A percentile compares a stretch with the other conserved stretches of the same genome.
These are phyloP conservation scores for Fragum whitleyi DNA, from an alignment of 2,888 invertebrate genomes.

Conservation along the genomic window DNA sequence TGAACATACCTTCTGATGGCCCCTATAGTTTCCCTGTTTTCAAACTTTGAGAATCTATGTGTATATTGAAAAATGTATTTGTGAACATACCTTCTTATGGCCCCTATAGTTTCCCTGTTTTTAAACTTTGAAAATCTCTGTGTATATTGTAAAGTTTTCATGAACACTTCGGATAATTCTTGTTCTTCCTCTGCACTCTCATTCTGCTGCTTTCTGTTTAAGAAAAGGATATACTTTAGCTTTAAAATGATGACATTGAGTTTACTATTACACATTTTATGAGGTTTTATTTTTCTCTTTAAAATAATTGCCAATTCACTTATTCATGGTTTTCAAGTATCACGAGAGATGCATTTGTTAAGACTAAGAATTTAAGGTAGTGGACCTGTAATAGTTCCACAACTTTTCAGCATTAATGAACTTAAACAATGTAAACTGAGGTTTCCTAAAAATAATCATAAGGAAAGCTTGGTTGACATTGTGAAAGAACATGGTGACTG, in stretches of 20 bases:
- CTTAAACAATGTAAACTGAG: no score
- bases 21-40: slow-evolving; percentile 98
- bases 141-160: slow-evolving; percentile 98
- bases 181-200: slow-evolving; percentile 98
- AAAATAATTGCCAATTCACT: no score
- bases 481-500: no score
- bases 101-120: slow-evolving; percentile 98
- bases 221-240: slow-evolving; percentile 12
- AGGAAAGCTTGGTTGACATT: no score
- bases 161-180: slow-evolving; percentile 98
- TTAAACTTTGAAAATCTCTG: slow-evolving; percentile 98
- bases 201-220: slow-evolving; percentile 94
- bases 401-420: no score
- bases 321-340: no score
- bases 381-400: no score
- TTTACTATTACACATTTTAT: background rate
- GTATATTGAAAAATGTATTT: no score
- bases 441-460: no score
- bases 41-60: slow-evolving; percentile 95
- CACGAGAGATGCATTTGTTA: no score
- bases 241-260: background rate
- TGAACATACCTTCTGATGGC: slow-evolving; percentile 93
- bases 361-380: no score
- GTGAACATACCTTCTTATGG: slow-evolving; percentile 92
- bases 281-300: no score